A percentile compares a stretch with the other conserved stretches of the same genome.
Conservation (phyloP, 2,797 vertebrate genomes). For the Prunella strophiata region DNA sequence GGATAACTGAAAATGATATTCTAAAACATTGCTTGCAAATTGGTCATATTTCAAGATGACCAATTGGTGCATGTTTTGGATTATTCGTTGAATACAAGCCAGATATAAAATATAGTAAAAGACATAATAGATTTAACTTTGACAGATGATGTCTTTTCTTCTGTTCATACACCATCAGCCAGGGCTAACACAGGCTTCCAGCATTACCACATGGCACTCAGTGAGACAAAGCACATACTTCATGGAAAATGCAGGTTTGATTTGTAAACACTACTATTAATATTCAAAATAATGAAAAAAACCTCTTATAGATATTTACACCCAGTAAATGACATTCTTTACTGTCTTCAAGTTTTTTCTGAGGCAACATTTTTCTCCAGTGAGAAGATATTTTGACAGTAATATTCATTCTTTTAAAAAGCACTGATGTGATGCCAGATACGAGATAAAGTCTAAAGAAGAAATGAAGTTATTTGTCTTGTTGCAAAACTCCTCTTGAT, state of each 20-base stretch:
- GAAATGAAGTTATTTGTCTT: conserved; percentile 10
- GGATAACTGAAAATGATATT: conserved; percentile 18
- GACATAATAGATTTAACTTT: conserved; percentile 30
- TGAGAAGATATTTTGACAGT: not conserved
- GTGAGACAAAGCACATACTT: conserved; percentile 32
- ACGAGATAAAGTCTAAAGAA: conserved; percentile 7
- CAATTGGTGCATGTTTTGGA: not conserved
- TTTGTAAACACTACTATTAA: not conserved
- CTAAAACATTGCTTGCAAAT: conserved; percentile 38
- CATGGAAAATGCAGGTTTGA: not conserved
- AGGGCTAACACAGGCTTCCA: conserved; percentile 9
- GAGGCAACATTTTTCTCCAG: conserved; percentile 32
- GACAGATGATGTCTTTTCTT: conserved; percentile 44
- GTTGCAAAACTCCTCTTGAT: not conserved
- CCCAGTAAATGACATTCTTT: conserved; percentile 40
- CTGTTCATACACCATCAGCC: conserved; percentile 11
- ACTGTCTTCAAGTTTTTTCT: conserved; percentile 33
- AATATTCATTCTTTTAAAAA: conserved; percentile 9
- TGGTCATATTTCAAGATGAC: conserved; percentile 36
- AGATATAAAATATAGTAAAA: conserved; percentile 32
- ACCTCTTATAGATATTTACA: conserved; percentile 52
- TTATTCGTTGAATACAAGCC: conserved; percentile 17
- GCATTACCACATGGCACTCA: not conserved
- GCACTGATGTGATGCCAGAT: conserved; percentile 36
- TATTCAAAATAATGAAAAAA: not conserved